Conservation (phyloP, 2,113 vertebrate genomes). For the Rhinolophus ferrumequinum region DNA sequence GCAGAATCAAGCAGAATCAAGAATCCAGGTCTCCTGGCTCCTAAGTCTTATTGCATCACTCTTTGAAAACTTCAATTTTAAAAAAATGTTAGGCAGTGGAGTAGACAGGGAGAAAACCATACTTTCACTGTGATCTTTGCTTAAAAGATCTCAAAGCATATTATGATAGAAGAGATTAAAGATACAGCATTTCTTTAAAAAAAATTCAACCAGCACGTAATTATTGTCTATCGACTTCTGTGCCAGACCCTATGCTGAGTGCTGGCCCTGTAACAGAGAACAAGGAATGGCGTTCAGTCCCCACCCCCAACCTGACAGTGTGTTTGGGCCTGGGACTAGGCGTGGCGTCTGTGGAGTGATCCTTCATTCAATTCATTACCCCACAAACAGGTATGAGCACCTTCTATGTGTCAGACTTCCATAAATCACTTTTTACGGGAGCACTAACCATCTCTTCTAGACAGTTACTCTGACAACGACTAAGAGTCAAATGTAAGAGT, state of each 20-base stretch:
- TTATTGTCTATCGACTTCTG: background rate
- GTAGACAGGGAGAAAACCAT: background rate
- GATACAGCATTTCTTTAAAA: background rate
- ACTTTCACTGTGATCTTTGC: slow-evolving; percentile 31
- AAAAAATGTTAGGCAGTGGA: background rate
- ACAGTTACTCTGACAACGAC: background rate
- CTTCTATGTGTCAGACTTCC: background rate
- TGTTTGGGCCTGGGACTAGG: background rate
- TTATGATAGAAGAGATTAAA: slow-evolving; percentile 2
- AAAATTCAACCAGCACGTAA: background rate
- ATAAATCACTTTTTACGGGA: background rate
- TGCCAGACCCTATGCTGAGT: background rate
- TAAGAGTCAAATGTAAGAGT: background rate
- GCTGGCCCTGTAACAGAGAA: background rate
- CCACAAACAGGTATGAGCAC: background rate
- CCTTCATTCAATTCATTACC: background rate
- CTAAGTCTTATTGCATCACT: background rate
- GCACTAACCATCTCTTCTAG: background rate
- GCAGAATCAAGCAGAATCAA: background rate
- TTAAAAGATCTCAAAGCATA: background rate
- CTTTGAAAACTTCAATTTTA: background rate
- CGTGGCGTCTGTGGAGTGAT: background rate
- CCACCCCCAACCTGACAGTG: fast-evolving
- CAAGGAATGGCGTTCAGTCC: background rate
- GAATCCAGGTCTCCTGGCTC: background rate